Evolutionary conservation across 2,113 vertebrate species (phyloP).

Genomic region (Heptranchias perlo): DNA sequence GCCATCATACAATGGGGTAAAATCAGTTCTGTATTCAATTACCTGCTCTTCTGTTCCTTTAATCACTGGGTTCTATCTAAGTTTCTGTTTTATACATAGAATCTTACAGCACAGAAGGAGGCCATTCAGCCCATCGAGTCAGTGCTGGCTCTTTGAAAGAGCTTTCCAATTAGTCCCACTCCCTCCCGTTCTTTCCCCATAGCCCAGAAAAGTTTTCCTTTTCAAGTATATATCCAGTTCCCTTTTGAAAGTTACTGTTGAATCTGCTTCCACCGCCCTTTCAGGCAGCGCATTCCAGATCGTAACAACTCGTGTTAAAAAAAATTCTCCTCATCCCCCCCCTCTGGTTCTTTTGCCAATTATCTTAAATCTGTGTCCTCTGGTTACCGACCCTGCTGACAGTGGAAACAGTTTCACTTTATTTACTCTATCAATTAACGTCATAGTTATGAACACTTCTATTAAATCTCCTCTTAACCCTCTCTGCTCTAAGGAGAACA

Average conservation of each 20-base stretch:
- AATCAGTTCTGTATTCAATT: background rate
- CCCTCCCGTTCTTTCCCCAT: background rate
- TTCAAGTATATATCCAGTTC: background rate
- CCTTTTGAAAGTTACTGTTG: background rate
- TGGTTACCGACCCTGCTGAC: no score
- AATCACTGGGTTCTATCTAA: background rate
- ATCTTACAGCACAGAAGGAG: background rate
- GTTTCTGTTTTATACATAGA: background rate
- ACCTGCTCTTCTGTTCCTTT: background rate
- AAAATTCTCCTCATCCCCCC: no score
- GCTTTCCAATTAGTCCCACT: background rate
- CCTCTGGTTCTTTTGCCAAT: no score
- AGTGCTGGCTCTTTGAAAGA: background rate
- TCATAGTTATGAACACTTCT: no score
- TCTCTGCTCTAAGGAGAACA: no score
- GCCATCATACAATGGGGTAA: background rate
- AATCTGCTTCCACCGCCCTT: no score
- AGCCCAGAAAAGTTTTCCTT: background rate
- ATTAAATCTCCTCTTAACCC: no score
- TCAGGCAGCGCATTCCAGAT: no score
- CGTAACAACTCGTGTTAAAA: no score
- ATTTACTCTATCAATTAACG: no score
- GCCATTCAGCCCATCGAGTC: background rate
- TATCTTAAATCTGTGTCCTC: no score
- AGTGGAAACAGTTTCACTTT: no score